phyloP scores from a whole-genome alignment of 2,888 invertebrate species.

The Sisyra terminalis region DNA sequence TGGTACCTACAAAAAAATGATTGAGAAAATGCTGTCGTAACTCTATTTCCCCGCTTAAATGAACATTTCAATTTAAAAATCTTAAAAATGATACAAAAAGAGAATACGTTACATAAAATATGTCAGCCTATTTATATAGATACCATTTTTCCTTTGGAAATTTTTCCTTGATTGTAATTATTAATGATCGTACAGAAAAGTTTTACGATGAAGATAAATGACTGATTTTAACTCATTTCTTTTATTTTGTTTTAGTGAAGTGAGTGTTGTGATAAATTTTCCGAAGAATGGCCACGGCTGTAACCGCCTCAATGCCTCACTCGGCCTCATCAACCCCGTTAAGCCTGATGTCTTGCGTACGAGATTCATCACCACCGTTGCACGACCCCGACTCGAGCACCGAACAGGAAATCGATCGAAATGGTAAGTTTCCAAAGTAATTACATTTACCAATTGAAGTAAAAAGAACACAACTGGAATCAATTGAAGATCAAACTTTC shows the following conservation, averaged over 20 bases:
- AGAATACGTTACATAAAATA: too few relatives aligned
- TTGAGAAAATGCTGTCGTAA: too few relatives aligned
- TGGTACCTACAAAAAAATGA: too few relatives aligned
- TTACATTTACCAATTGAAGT: background rate
- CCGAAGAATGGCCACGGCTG: slow-evolving; percentile 8
- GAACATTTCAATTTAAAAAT: too few relatives aligned
- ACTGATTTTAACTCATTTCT: slow-evolving; percentile 1
- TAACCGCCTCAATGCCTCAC: slow-evolving; percentile 13
- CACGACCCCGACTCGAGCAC: slow-evolving; percentile 32
- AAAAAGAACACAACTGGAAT: too few relatives aligned
- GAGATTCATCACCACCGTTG: slow-evolving; percentile 41
- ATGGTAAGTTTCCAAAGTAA: slow-evolving; percentile 21
- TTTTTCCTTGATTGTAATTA: slow-evolving; percentile 5
- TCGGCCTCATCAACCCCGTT: slow-evolving; percentile 21
- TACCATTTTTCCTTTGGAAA: slow-evolving; percentile 7
- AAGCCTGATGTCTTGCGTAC: slow-evolving; percentile 46
- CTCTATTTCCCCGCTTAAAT: too few relatives aligned
- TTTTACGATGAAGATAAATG: slow-evolving; percentile 4
- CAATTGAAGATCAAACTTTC: too few relatives aligned
- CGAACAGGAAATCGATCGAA: slow-evolving; percentile 28
- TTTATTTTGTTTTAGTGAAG: background rate
- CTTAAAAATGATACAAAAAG: too few relatives aligned
- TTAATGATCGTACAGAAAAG: background rate
- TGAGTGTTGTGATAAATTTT: slow-evolving; percentile 1
- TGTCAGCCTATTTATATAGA: slow-evolving; percentile 2